Evolutionary conservation across 2,888 invertebrate species (phyloP).

Genomic region (Athripsodes cinereus): DNA sequence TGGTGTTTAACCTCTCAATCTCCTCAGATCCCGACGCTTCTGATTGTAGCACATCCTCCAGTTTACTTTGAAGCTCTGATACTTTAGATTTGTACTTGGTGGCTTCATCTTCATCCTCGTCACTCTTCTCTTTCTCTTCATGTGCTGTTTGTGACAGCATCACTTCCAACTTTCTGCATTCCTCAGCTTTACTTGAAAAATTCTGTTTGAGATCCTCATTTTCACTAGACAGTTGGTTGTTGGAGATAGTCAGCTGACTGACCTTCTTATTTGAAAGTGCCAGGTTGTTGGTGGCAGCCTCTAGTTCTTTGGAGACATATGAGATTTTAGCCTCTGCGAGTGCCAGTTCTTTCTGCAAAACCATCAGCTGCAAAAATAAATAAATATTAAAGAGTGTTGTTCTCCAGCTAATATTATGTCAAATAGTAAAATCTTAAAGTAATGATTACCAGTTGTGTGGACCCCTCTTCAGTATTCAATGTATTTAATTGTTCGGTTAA

Average conservation of each 20-base stretch:
- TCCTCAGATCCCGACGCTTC: slow-evolving; percentile 19
- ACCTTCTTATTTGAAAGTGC: slow-evolving; percentile 11
- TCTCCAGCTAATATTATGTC: background rate
- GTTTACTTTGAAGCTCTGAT: slow-evolving; percentile 17
- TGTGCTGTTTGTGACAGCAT: slow-evolving; percentile 11
- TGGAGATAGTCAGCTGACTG: slow-evolving; percentile 13
- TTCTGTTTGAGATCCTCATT: slow-evolving; percentile 15
- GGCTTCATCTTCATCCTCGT: slow-evolving; percentile 17
- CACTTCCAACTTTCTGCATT: slow-evolving; percentile 19
- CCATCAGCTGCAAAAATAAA: slow-evolving; percentile 8
- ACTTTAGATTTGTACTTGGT: slow-evolving; percentile 22
- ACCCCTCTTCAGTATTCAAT: slow-evolving; percentile 15
- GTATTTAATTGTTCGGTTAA: slow-evolving; percentile 20
- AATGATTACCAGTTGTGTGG: slow-evolving; percentile 16
- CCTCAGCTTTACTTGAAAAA: slow-evolving; percentile 20
- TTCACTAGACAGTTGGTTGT: slow-evolving; percentile 17
- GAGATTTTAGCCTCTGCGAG: slow-evolving; percentile 16
- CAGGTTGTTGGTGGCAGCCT: slow-evolving; percentile 13
- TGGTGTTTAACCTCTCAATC: slow-evolving; percentile 19
- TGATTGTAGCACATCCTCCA: slow-evolving; percentile 16
- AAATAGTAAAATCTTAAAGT: background rate
- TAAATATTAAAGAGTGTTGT: background rate
- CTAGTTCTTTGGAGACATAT: slow-evolving; percentile 17
- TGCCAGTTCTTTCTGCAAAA: slow-evolving; percentile 16
- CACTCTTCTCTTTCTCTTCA: slow-evolving; percentile 23